Evolutionary conservation across 2,888 invertebrate genomes (phyloP), one percentile per base, ranked within the genome.

Genomic region (Heliconius hortense): DNA sequence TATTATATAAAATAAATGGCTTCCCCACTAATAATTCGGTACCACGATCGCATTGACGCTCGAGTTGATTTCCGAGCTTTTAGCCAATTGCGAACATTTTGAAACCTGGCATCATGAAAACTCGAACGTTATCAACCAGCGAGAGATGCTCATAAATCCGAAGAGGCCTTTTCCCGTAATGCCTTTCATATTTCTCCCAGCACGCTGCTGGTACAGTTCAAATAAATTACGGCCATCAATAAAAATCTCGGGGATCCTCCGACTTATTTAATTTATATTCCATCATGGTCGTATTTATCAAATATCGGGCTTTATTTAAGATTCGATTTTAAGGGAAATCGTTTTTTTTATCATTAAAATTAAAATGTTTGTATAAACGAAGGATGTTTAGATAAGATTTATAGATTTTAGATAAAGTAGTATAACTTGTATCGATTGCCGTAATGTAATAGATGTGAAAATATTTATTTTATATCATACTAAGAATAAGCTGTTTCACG

Each of bases 241-340:
- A 94, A 93, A 92, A 93, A 93, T 92, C 92, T 89, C 88, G 86
- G 85, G 89, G 88, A 93, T 92, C 89, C 91, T 84, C 85, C 87
- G 92, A 93, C 92, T 93, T 93, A 93, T 92, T 93, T 92, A 92
- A 93, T 93, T 93, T 91, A 92, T 92, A 92, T 92, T 93, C 92
- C 90, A 92, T 92, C 90, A 89, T 85, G 84, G 85, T 81, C 84
- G 87, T 92, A 91, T 93, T 92, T 92, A 91, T 92, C 90, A 92
- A 91, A 90, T 86, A 89, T 89, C 86, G 85, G 80, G 84, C 84
- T 87, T 85, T 89, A 80, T 77, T 76, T 79, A 78, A 77, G 77
- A 76, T 77, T 76, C 75, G 69, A 68, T 74, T 74, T 69, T 53
- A 74, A 26, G 18, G 63, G 28, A 26, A 56, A 69, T n/a, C 68